phyloP scores from a whole-genome alignment of 2,888 invertebrate genomes.

The Stenolophus ochropezus region DNA sequence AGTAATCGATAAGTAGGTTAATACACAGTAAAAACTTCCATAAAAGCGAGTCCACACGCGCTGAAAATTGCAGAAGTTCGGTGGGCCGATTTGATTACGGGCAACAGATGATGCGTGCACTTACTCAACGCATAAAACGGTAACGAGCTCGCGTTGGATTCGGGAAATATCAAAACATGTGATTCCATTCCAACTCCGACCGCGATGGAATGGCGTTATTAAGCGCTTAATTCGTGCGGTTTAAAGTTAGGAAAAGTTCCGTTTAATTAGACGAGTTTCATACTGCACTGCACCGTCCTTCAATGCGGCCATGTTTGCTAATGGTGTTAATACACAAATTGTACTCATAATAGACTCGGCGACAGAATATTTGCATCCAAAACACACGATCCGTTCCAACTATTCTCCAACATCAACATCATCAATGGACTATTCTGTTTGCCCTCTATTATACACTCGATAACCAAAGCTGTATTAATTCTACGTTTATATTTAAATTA shows the following conservation, averaged over 20 bases:
- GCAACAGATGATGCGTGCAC: constrained; percentile 51
- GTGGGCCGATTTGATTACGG: constrained; percentile 24
- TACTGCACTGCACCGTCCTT: neutral
- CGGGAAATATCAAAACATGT: constrained; percentile 52
- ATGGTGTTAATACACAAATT: neutral
- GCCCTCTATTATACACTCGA: neutral
- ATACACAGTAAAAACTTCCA: constrained; percentile 3
- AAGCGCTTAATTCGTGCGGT: constrained; percentile 49
- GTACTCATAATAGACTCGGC: neutral
- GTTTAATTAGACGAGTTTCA: constrained; percentile 46
- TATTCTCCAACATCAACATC: neutral
- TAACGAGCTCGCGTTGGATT: constrained; percentile 13
- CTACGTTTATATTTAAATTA: too few relatives aligned
- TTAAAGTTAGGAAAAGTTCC: constrained; percentile 51
- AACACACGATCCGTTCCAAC: neutral
- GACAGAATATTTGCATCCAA: neutral
- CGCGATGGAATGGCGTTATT: constrained; percentile 45
- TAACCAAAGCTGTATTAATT: too few relatives aligned
- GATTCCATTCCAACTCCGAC: constrained; percentile 35
- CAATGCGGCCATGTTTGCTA: neutral
- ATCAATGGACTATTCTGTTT: neutral
- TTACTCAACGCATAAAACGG: constrained; percentile 41
- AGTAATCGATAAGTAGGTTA: neutral
- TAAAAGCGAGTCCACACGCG: constrained; percentile 2
- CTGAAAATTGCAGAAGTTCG: constrained; percentile 21